Evolutionary conservation across 2,113 vertebrate genomes (phyloP).

Genomic region (human): DNA sequence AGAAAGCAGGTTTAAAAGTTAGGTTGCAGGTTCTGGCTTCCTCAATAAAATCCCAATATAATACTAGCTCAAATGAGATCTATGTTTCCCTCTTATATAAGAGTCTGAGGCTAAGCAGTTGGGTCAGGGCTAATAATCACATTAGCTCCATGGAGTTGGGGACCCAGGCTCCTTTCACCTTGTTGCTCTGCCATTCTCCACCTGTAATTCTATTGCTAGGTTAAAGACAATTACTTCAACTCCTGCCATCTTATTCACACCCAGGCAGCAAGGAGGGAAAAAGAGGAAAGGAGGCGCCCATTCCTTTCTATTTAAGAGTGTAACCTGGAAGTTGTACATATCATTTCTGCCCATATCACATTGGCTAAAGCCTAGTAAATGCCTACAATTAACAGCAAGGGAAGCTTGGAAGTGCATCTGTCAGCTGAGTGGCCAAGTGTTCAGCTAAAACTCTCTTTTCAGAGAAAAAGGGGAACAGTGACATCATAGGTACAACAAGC

Average conservation of each 20-base stretch:
- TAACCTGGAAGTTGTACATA: neutral
- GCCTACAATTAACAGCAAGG: neutral
- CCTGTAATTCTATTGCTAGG: neutral
- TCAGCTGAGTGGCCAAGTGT: too few species aligned
- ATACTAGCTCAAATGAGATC: neutral
- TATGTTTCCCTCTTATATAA: neutral
- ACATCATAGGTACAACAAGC: neutral
- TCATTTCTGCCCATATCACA: neutral
- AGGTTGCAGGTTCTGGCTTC: neutral
- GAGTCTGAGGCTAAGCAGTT: too few species aligned
- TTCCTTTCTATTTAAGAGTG: neutral
- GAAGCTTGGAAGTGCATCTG: neutral
- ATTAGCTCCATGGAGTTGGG: neutral
- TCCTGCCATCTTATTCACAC: neutral
- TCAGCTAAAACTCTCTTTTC: neutral
- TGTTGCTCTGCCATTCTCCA: neutral
- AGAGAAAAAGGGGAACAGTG: neutral
- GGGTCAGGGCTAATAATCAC: neutral
- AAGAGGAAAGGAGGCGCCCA: neutral
- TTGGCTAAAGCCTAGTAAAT: neutral
- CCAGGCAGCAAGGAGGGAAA: neutral
- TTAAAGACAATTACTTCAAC: neutral
- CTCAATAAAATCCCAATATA: neutral
- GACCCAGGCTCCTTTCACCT: neutral
- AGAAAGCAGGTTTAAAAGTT: neutral